phyloP scores from a whole-genome alignment of 2,888 invertebrate species.

The Agonopterix subpropinquella region DNA sequence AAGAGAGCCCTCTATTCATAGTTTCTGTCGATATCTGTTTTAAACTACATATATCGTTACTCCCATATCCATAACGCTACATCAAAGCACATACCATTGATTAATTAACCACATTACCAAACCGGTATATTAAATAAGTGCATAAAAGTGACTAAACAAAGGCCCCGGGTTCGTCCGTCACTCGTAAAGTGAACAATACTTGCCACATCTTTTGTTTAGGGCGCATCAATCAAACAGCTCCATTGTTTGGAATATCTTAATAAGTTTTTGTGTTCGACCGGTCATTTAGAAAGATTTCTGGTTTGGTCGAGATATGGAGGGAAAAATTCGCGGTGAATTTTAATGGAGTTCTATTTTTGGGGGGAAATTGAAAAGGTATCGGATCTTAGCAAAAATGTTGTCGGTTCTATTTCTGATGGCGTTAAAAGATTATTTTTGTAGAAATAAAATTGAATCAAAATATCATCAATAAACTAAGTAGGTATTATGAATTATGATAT shows the following conservation, averaged over 20 bases:
- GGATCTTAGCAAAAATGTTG: background rate
- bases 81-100: conserved; percentile 44
- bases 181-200: conserved; percentile 49
- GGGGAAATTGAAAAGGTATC: conserved; percentile 30
- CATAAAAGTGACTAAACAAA: conserved; percentile 44
- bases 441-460: no score
- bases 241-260: conserved; percentile 71
- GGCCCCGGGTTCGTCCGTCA: conserved; percentile 23
- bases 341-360: conserved; percentile 34
- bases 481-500: no score
- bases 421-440: no score
- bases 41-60: background rate
- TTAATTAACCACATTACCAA: conserved; percentile 59
- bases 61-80: conserved; percentile 3
- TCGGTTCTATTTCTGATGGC: no score
- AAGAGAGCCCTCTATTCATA: no score
- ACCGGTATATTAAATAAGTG: conserved; percentile 66
- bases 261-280: conserved; percentile 67
- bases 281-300: conserved; percentile 69
- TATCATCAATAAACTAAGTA: no score
- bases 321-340: conserved; percentile 38
- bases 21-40: no score
- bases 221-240: conserved; percentile 59
- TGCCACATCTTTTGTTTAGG: conserved; percentile 55
- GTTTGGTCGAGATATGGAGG: conserved; percentile 36